A percentile compares a stretch with the other conserved stretches of the same genome.
Conservation (phyloP, 2,113 vertebrate species). For the Suricata suricatta region DNA sequence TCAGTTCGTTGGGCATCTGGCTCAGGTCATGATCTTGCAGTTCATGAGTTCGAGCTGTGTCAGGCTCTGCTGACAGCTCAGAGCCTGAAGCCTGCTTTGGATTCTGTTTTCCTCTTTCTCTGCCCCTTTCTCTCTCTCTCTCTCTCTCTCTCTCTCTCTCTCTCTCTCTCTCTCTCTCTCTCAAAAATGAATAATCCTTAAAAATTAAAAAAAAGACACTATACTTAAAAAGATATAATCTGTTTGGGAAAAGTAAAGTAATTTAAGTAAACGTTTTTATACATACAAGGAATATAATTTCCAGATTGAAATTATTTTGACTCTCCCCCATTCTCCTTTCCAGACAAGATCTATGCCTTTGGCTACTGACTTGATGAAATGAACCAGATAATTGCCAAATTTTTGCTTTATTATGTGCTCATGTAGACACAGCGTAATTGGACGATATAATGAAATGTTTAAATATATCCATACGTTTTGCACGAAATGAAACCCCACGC, state of each 20-base stretch:
- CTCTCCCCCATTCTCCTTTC: background rate
- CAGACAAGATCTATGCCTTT: conserved; percentile 38
- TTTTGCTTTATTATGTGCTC: conserved; percentile 28
- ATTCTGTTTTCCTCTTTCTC: no score
- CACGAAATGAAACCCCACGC: conserved; percentile 70
- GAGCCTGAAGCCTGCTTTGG: no score
- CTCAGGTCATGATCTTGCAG: no score
- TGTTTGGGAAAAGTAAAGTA: background rate
- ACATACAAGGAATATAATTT: background rate
- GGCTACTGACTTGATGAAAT: conserved; percentile 54
- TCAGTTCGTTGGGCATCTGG: no score
- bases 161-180: no score
- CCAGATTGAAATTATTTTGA: background rate
- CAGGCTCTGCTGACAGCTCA: no score
- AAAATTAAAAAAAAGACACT: background rate
- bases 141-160: no score
- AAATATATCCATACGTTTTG: conserved; percentile 78
- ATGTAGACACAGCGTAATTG: conserved; percentile 50
- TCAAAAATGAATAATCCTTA: no score
- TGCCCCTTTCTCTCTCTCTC: no score
- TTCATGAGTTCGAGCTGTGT: no score
- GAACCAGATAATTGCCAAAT: conserved; percentile 64
- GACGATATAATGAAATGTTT: conserved; percentile 77
- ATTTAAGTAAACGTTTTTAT: background rate
- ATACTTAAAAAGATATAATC: background rate